phyloP scores from a whole-genome alignment of 2,797 vertebrate species.

The Botia kubotai region DNA sequence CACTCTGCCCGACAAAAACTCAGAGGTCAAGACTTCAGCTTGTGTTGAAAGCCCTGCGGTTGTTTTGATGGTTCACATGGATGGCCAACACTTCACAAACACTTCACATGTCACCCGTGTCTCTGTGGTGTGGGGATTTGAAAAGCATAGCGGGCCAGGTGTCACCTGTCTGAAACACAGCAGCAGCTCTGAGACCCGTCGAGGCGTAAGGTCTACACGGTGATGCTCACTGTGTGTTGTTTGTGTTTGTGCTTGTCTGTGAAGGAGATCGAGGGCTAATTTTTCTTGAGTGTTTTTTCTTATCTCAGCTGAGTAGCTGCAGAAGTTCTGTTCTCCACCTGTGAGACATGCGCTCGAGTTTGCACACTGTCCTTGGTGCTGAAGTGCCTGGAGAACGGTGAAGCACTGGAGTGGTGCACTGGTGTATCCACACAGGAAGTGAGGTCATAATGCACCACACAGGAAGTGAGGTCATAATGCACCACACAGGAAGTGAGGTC shows the following conservation, averaged over 20 bases:
- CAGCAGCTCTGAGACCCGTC: slow-evolving; percentile 16
- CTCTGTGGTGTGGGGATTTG: slow-evolving; percentile 38
- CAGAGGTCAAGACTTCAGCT: slow-evolving; percentile 1
- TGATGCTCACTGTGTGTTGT: background rate
- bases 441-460: background rate
- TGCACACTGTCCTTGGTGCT: slow-evolving; percentile 42
- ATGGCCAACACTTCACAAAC: slow-evolving; percentile 8
- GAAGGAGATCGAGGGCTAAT: background rate
- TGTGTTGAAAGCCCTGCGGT: slow-evolving; percentile 11
- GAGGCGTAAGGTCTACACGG: slow-evolving; percentile 1
- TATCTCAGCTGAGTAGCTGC: background rate
- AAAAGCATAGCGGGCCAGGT: slow-evolving; percentile 1
- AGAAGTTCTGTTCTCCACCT: background rate
- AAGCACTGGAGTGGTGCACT: background rate
- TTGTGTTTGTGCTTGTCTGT: slow-evolving; percentile 26
- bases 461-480: slow-evolving; percentile 7
- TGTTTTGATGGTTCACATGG: slow-evolving; percentile 44
- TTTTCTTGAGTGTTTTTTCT: slow-evolving; percentile 5
- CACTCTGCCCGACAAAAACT: background rate
- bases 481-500: slow-evolving; percentile 6
- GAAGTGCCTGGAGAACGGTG: slow-evolving; percentile 2
- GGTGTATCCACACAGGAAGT: slow-evolving; percentile 4
- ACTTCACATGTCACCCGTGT: slow-evolving; percentile 5
- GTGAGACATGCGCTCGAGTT: background rate
- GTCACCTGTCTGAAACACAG: slow-evolving; percentile 29